Evolutionary conservation across 2,113 vertebrate genomes (phyloP).

Genomic region (Bos taurus): DNA sequence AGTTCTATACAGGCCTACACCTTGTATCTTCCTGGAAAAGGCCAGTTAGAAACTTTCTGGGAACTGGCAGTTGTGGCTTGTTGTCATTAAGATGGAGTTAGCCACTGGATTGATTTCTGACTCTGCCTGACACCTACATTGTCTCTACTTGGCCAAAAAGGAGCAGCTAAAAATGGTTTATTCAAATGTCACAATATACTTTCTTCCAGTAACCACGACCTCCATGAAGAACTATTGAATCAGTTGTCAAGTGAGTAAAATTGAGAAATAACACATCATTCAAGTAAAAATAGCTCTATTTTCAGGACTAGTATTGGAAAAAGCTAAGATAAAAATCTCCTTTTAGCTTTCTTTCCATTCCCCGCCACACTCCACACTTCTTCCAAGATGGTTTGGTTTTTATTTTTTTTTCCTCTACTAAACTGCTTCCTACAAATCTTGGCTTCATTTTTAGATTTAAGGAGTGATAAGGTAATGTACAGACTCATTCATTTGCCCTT

Average conservation of each 20-base stretch:
- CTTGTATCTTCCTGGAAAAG: background rate
- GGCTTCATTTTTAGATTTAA: background rate
- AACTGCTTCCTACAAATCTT: background rate
- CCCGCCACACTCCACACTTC: background rate
- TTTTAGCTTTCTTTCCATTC: background rate
- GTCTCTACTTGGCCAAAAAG: conserved; percentile 8
- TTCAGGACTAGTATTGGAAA: background rate
- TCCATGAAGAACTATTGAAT: background rate
- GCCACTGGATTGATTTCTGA: background rate
- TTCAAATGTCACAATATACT: background rate
- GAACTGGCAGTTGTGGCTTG: background rate
- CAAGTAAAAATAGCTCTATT: conserved; percentile 27
- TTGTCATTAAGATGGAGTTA: background rate
- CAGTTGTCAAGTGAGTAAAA: conserved; percentile 37
- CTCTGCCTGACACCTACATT: background rate
- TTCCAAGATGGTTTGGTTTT: background rate
- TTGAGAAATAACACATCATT: background rate
- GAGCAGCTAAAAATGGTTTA: conserved; percentile 7
- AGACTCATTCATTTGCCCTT: background rate
- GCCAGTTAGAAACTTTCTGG: background rate
- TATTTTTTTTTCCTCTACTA: background rate
- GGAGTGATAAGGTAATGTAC: background rate
- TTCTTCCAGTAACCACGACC: background rate
- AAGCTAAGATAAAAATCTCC: background rate
- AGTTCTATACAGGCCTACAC: background rate